Conservation (phyloP, 2,113 vertebrate species). For the Mormyrus iriodes region DNA sequence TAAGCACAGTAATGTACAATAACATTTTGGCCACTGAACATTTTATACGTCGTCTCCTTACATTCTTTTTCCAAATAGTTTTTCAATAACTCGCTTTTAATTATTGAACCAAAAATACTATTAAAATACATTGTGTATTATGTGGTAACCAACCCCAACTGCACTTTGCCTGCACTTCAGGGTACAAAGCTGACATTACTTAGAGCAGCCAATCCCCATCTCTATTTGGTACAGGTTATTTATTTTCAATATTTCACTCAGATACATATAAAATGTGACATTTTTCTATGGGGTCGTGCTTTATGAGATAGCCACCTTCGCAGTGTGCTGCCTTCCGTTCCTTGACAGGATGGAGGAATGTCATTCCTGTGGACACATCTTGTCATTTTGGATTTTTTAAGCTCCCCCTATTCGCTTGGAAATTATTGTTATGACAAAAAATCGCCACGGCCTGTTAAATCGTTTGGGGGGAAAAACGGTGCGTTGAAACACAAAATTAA, state of each 20-base stretch:
- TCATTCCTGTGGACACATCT: not conserved
- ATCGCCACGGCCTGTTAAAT: no score
- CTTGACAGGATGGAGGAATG: not conserved
- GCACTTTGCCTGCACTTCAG: not conserved
- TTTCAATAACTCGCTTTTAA: not conserved
- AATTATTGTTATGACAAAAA: no score
- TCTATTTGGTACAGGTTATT: no score
- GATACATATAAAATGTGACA: not conserved
- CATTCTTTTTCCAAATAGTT: not conserved
- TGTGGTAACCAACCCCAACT: not conserved
- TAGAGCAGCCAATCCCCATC: no score
- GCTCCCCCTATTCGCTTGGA: no score
- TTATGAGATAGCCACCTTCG: not conserved
- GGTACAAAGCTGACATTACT: not conserved
- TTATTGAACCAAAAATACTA: not conserved
- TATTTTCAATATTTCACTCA: not conserved
- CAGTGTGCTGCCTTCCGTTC: not conserved
- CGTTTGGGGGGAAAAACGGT: no score
- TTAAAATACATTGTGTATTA: not conserved
- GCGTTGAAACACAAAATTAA: not conserved
- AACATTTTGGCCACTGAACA: not conserved
- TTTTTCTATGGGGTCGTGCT: not conserved
- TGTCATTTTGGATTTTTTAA: no score
- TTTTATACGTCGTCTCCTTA: not conserved
- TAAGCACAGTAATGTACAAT: not conserved